phyloP scores from a whole-genome alignment of 2,888 invertebrate species.

The Elysia crispata region DNA sequence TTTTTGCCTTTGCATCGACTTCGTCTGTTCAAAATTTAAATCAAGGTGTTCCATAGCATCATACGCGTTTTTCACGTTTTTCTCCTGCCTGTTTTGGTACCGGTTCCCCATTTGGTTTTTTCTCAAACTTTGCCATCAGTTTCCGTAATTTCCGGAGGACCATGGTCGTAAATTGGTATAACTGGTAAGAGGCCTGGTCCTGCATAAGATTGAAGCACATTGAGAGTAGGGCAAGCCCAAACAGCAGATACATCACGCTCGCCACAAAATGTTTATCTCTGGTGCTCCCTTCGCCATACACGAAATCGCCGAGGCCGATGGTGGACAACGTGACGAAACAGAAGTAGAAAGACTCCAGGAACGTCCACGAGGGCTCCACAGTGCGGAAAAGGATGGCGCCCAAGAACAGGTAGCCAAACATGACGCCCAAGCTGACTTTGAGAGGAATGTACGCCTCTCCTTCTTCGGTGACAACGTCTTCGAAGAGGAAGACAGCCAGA shows the following conservation, averaged over 20 bases:
- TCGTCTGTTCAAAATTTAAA: too few relatives aligned
- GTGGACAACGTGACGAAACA: neutral
- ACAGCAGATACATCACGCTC: neutral
- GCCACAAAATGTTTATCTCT: neutral
- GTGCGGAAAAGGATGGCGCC: neutral
- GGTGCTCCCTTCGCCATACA: neutral
- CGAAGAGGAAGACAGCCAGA: neutral
- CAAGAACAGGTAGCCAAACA: neutral
- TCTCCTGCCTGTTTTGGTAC: too few relatives aligned
- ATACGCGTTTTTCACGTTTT: too few relatives aligned
- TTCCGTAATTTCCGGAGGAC: too few relatives aligned
- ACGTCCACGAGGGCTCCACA: neutral
- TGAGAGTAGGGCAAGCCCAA: conserved; percentile 1
- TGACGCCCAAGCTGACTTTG: neutral
- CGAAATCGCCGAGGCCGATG: conserved; percentile 15
- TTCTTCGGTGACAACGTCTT: neutral
- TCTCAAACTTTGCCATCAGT: too few relatives aligned
- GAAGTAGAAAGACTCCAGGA: neutral
- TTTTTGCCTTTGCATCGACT: too few relatives aligned
- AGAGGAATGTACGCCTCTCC: neutral
- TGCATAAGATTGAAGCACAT: conserved; percentile 5
- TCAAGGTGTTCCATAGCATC: too few relatives aligned
- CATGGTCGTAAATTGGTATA: too few relatives aligned
- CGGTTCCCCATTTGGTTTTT: too few relatives aligned
- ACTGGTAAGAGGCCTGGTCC: neutral